A percentile compares a stretch with the other conserved stretches of the same genome.
These are phyloP conservation scores for Myocastor coypus DNA, from an alignment of 2,113 vertebrate genomes.

Conservation along the genomic window DNA sequence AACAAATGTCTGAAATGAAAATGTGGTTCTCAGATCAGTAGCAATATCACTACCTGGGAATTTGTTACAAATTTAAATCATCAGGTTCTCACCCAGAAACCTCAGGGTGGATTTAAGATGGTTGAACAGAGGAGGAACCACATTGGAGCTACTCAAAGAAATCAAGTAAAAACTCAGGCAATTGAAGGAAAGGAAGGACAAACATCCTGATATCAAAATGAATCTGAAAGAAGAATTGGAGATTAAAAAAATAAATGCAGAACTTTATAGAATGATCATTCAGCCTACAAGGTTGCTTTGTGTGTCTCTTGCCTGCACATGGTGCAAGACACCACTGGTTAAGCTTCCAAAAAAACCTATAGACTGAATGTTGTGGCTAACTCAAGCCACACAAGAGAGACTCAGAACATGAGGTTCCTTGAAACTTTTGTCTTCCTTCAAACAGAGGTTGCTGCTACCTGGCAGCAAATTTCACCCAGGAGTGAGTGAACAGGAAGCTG, in stretches of 20 bases:
- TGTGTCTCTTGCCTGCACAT: not conserved
- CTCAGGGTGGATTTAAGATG: not conserved
- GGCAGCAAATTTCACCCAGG: not conserved
- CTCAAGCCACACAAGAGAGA: not conserved
- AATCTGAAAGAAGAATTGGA: not conserved
- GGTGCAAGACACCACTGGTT: not conserved
- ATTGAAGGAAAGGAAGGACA: not conserved
- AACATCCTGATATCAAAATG: not conserved
- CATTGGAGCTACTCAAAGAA: not conserved
- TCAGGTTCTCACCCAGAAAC: not conserved
- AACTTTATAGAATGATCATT: not conserved
- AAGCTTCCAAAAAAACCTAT: not conserved
- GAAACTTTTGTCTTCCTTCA: not conserved
- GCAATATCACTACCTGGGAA: not conserved
- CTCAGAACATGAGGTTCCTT: not conserved
- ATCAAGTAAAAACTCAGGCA: not conserved
- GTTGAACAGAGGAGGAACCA: not conserved
- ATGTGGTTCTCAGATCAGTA: slow-evolving; percentile 15
- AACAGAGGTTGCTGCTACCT: not conserved
- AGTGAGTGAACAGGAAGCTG: not conserved
- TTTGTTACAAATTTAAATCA: not conserved
- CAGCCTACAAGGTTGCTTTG: not conserved
- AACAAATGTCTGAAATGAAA: slow-evolving; percentile 48
- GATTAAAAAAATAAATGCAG: not conserved
- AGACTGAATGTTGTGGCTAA: not conserved